These are phyloP conservation scores for Gnatocerus cornutus DNA, from an alignment of 2,888 invertebrate species.

Conservation along the genomic window DNA sequence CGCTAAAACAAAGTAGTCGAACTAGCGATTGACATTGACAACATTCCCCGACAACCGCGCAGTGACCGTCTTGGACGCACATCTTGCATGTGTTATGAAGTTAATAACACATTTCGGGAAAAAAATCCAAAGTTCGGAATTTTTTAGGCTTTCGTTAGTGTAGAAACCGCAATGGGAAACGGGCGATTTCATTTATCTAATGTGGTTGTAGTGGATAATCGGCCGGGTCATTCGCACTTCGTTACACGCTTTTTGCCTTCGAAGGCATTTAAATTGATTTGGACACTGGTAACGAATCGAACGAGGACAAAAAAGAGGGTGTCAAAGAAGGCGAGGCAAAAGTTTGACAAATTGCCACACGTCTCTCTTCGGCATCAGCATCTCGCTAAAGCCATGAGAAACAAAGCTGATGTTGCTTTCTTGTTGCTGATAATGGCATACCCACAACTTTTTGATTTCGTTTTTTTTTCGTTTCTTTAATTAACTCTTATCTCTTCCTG, in stretches of 20 bases:
- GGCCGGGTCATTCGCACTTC: slow-evolving; percentile 47
- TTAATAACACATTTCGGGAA: slow-evolving; percentile 32
- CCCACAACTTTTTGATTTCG: slow-evolving; percentile 20
- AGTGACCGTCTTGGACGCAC: slow-evolving; percentile 47
- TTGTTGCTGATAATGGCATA: slow-evolving; percentile 29
- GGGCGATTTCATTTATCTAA: slow-evolving; percentile 41
- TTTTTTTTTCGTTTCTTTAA: slow-evolving; percentile 17
- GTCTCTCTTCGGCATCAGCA: slow-evolving; percentile 37
- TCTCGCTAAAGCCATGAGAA: slow-evolving; percentile 30
- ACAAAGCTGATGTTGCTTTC: slow-evolving; percentile 15
- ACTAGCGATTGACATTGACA: slow-evolving; percentile 57
- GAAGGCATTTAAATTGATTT: slow-evolving; percentile 51
- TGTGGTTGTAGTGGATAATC: slow-evolving; percentile 30
- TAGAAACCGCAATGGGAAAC: slow-evolving; percentile 40
- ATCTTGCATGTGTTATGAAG: slow-evolving; percentile 38
- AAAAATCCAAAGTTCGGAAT: slow-evolving; percentile 34
- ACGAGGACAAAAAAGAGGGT: slow-evolving; percentile 44
- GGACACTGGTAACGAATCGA: slow-evolving; percentile 47
- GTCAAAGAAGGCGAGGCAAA: slow-evolving; percentile 45
- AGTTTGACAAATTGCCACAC: slow-evolving; percentile 51
- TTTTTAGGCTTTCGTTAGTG: slow-evolving; percentile 13
- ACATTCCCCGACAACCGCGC: slow-evolving; percentile 54
- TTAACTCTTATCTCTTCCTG: slow-evolving; percentile 23
- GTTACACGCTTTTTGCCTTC: slow-evolving; percentile 45
- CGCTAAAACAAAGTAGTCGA: slow-evolving; percentile 58